Base-by-base conservation (phyloP, 1,140 invertebrate genomes). In the Homalodisca vitripennis region DNA sequence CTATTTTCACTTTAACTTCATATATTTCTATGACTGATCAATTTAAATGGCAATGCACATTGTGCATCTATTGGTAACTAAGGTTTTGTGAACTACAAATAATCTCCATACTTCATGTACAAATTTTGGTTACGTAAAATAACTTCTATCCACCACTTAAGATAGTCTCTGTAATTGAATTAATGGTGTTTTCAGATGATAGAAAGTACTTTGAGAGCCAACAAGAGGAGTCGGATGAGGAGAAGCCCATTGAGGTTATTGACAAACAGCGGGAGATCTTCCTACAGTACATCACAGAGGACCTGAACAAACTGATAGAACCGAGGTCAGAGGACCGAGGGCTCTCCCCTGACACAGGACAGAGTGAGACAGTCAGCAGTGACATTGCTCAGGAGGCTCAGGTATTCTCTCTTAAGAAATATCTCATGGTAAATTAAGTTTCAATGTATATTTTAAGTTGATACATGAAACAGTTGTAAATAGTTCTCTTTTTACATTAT, bases 191-290 rank as follows among this genome's bases (percentile, higher is more conserved):
- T 60, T 60, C 55, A 60, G 55, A 29, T 60, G 55, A 60, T 27
- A 60, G 29, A 60, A 60, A 30, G 6, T 60, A 60, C 29, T 60
- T 60, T 60, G 55, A 60, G 29, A 30, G 24, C 24, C 22, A 29
- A 27, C 24, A 22, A 27, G 24, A 29, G n/a, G 55, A 60, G 3
- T 41, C 34, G 17, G 55, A 66, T 46, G 32, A 31, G n/a, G 63
- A 66, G 22, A 34, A 66, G n/a, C 30, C 30, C 29, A 20, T 20
- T 13, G 41, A 46, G 24, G 63, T 47, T 1, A 26, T 20, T 2
- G 63, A 66, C n/a, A 66, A 46, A 66, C 32, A 66, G 26, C 32
- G 63, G 27, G 63, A 66, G 47, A 20, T 66, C 1, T 66, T 66
- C 41, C 26, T 66, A 31, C 24, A 66, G 41, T 66, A 24, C 32